Conservation (phyloP, 2,888 invertebrate genomes). For the Shargacucullia verbasci region DNA sequence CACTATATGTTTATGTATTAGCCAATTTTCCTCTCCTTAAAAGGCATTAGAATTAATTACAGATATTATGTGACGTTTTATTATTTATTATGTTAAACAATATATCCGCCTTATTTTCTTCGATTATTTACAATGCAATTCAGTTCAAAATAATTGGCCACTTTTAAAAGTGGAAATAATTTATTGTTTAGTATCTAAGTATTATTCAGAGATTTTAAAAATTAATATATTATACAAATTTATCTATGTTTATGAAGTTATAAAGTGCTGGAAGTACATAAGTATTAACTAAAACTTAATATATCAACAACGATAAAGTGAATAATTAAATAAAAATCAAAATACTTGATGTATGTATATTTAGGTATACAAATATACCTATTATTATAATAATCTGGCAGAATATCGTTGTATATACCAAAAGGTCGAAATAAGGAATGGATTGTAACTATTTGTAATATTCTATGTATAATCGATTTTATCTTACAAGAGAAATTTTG, state of each 20-base stretch:
- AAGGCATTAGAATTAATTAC: too few species aligned
- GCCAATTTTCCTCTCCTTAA: too few species aligned
- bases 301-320: constrained; percentile 25
- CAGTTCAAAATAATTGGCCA: constrained; percentile 11
- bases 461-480: not conserved
- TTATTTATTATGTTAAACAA: not conserved
- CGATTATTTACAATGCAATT: constrained; percentile 23
- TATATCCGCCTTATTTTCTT: constrained; percentile 28
- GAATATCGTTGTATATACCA: too few species aligned
- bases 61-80: too few species aligned
- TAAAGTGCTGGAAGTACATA: constrained; percentile 23
- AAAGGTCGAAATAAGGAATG: too few species aligned
- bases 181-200: constrained; percentile 14
- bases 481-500: constrained; percentile 7
- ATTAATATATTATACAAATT: constrained; percentile 16
- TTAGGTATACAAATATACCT: too few species aligned
- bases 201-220: constrained; percentile 27
- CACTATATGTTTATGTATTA: too few species aligned
- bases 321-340: constrained; percentile 11
- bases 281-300: constrained; percentile 33
- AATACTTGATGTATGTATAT: too few species aligned
- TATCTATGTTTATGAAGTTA: constrained; percentile 18
- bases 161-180: constrained; percentile 13
- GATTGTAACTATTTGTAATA: not conserved
- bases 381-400: too few species aligned